Conservation (phyloP, 2,888 invertebrate genomes). For the Dorcus parallelipipedus region DNA sequence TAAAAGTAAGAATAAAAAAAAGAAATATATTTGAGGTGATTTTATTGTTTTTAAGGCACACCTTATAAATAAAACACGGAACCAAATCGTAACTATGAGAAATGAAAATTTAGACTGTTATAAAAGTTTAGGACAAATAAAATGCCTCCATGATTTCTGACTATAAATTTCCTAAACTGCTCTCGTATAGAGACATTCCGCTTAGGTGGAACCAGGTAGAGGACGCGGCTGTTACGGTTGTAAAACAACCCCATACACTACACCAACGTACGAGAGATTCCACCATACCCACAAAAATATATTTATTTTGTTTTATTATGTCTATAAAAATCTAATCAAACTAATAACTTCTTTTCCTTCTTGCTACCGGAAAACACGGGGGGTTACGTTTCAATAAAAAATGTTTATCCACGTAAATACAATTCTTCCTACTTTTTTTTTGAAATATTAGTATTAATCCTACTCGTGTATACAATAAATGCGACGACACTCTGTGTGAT, state of each 20-base stretch:
- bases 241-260: slow-evolving; percentile 23
- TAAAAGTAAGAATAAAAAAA: too few relatives aligned
- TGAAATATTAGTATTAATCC: too few relatives aligned
- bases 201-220: slow-evolving; percentile 32
- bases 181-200: slow-evolving; percentile 45
- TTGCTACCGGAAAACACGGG: neutral
- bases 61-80: slow-evolving; percentile 9
- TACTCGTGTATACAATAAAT: too few relatives aligned
- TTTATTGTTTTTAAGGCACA: slow-evolving; percentile 8
- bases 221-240: slow-evolving; percentile 29
- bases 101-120: slow-evolving; percentile 44
- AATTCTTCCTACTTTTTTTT: too few relatives aligned
- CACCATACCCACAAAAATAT: slow-evolving; percentile 17
- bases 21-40: neutral
- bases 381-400: too few relatives aligned
- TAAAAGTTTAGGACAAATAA: slow-evolving; percentile 47
- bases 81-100: slow-evolving; percentile 30
- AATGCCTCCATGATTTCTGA: slow-evolving; percentile 47
- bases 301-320: slow-evolving; percentile 20
- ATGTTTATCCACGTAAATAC: too few relatives aligned
- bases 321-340: slow-evolving; percentile 17
- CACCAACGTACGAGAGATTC: slow-evolving; percentile 9
- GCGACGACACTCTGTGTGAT: neutral
- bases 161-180: slow-evolving; percentile 46
- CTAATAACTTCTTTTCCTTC: slow-evolving; percentile 10